phyloP scores from a whole-genome alignment of 2,113 vertebrate species.

The Malurus alboscapulatus region DNA sequence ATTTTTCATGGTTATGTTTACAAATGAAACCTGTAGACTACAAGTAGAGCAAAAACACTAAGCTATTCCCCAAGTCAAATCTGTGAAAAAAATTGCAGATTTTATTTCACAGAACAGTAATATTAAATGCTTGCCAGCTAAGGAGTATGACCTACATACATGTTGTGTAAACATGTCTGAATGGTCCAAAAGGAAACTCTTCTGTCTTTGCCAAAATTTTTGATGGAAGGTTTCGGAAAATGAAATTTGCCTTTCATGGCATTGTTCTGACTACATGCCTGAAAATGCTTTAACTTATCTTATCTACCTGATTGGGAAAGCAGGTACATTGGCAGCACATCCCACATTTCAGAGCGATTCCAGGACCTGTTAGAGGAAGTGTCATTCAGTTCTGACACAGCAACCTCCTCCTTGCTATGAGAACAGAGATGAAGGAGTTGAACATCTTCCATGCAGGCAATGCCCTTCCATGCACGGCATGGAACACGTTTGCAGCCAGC shows the following conservation, averaged over 20 bases:
- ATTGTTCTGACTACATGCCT: neutral
- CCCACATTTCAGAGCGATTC: neutral
- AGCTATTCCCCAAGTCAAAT: neutral
- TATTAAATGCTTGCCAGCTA: neutral
- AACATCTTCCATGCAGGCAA: neutral
- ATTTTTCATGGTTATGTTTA: neutral
- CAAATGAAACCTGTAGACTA: neutral
- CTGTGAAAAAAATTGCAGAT: neutral
- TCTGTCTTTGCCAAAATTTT: neutral
- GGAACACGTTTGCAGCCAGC: neutral
- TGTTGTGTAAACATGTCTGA: neutral
- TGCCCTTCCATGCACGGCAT: neutral
- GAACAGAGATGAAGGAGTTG: neutral
- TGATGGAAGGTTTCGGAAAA: neutral
- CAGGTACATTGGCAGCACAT: neutral
- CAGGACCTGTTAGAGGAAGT: neutral
- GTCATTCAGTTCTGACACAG: neutral
- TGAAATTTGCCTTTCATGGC: neutral
- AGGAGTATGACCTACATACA: neutral
- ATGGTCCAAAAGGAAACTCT: neutral
- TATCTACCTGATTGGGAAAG: neutral
- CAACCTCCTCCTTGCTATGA: fast-evolving
- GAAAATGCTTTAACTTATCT: neutral
- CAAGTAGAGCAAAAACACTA: neutral
- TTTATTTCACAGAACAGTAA: neutral